These are phyloP conservation scores for Hyposoter dolosus DNA, from an alignment of 2,888 invertebrate genomes.

Conservation along the genomic window DNA sequence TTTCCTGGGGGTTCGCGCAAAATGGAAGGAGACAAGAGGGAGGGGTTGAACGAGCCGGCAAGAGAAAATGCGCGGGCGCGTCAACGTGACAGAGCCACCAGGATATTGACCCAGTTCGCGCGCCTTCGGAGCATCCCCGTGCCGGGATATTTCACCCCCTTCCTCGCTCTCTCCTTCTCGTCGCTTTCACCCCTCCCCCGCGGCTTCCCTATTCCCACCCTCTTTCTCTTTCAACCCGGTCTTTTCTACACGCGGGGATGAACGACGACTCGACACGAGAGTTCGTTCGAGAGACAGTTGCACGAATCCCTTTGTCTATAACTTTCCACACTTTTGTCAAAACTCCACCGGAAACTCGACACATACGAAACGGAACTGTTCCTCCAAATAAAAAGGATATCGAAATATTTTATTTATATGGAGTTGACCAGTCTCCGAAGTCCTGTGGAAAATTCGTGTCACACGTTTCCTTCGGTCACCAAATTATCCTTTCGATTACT, in stretches of 20 bases:
- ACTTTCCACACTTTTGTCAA: not conserved
- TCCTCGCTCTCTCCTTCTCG: constrained; percentile 15
- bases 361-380: not conserved
- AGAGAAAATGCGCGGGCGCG: constrained; percentile 63
- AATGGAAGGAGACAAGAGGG: not conserved
- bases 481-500: not conserved
- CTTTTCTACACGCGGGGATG: not conserved
- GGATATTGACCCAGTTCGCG: constrained; percentile 78
- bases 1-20: not conserved
- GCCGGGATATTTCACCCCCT: constrained; percentile 59
- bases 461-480: not conserved
- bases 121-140: constrained; percentile 66
- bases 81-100: constrained; percentile 72
- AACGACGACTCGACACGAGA: constrained; percentile 24
- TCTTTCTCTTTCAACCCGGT: not conserved
- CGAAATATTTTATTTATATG: not conserved
- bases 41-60: constrained; percentile 23
- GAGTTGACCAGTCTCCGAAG: not conserved
- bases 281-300: constrained; percentile 4
- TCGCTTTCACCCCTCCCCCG: constrained; percentile 2
- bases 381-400: not conserved
- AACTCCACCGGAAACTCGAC: not conserved
- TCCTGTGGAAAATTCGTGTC: not conserved
- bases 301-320: not conserved
- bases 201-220: not conserved